Percentiles rank a stretch among this genome's conserved stretches.
Evolutionary conservation across 2,888 invertebrate species (phyloP).

Genomic region (Beris chalybata): DNA sequence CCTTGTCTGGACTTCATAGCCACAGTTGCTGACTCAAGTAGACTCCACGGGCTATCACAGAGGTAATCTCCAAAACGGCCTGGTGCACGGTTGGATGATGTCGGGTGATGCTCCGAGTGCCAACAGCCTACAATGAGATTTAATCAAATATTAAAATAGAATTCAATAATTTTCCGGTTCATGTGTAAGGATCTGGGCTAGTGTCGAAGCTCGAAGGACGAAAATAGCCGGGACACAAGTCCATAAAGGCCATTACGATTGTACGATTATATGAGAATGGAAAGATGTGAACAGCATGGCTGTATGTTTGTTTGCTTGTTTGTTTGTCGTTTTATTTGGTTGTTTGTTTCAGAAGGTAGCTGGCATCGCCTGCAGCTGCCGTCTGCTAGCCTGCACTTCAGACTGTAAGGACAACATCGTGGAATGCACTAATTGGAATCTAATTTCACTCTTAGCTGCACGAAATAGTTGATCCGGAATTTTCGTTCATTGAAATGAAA

Average conservation of each 20-base stretch:
- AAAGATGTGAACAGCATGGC: not conserved
- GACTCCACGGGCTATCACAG: conserved; percentile 87
- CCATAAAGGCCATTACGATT: too few species aligned
- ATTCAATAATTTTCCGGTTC: conserved; percentile 30
- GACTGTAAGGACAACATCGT: conserved; percentile 11
- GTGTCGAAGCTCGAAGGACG: not conserved
- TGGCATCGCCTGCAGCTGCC: too few species aligned
- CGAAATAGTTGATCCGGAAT: conserved; percentile 33
- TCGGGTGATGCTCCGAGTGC: conserved; percentile 63
- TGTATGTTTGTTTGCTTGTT: conserved; percentile 5
- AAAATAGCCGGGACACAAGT: not conserved
- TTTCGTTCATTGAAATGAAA: conserved; percentile 16
- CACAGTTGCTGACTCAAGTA: conserved; percentile 84
- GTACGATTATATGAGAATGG: too few species aligned
- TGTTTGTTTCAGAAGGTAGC: too few species aligned
- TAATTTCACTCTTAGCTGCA: conserved; percentile 28
- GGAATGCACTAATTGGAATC: conserved; percentile 34
- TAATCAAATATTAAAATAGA: conserved; percentile 35
- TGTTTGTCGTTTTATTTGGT: conserved; percentile 2
- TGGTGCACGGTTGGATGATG: conserved; percentile 63
- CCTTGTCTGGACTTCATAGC: conserved; percentile 84
- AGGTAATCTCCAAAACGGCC: conserved; percentile 78
- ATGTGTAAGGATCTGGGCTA: conserved; percentile 9
- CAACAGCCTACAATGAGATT: conserved; percentile 61
- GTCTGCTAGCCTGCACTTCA: too few species aligned